A percentile compares a stretch with the other conserved stretches of the same genome.
These are phyloP conservation scores for Nasua narica DNA, from an alignment of 2,797 vertebrate genomes.

Conservation along the genomic window DNA sequence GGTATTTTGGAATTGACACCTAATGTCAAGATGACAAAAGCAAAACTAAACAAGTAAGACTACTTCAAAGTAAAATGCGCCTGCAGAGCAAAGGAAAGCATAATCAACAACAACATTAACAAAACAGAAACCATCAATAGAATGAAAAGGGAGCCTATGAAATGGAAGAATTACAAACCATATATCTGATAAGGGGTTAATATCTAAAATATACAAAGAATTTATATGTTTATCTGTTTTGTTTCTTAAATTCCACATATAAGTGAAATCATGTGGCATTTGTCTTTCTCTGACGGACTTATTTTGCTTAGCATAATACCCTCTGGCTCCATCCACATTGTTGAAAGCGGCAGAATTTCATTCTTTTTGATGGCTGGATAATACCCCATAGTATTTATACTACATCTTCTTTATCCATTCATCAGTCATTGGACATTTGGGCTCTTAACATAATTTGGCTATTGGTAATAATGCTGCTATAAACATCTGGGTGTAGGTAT, in stretches of 20 bases:
- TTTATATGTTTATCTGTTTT: not conserved
- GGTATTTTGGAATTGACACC: not conserved
- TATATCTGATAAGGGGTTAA: not conserved
- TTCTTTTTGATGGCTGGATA: not conserved
- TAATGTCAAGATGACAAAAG: not conserved
- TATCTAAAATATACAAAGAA: not conserved
- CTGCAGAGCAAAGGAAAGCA: not conserved
- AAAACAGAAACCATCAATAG: not conserved
- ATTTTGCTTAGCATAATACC: too few species aligned
- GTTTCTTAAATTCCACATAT: not conserved
- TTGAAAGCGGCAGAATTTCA: not conserved
- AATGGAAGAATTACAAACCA: not conserved
- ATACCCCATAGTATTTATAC: not conserved
- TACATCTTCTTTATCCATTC: not conserved
- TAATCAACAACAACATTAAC: not conserved
- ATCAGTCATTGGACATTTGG: not conserved
- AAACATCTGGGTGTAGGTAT: not conserved
- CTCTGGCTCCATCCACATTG: not conserved
- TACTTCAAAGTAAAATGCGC: not conserved
- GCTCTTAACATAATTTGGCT: not conserved
- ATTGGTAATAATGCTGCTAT: not conserved
- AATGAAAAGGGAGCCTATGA: not conserved
- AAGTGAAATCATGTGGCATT: too few species aligned
- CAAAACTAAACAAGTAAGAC: not conserved
- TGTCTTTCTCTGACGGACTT: too few species aligned